A percentile compares a stretch with the other conserved stretches of the same genome.
phyloP scores from a whole-genome alignment of 2,797 vertebrate genomes.

The Hephaestus fuliginosus region DNA sequence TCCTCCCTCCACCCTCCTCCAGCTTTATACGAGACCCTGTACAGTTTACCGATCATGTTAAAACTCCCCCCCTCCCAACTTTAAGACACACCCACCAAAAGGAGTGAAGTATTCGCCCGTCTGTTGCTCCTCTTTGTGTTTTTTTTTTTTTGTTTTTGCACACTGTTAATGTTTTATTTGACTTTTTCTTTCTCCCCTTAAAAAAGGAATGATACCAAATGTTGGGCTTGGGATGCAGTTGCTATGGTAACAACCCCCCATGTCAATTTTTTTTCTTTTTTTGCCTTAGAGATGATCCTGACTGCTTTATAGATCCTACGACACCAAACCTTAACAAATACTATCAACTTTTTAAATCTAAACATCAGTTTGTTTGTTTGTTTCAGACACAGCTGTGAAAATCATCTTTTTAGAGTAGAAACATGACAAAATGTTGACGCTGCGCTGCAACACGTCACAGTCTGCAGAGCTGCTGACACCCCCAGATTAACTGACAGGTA shows the following conservation, averaged over 20 bases:
- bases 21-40: constrained; percentile 68
- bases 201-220: constrained; percentile 88
- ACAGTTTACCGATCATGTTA: constrained; percentile 57
- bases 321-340: constrained; percentile 20
- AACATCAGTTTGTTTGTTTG: neutral
- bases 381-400: constrained; percentile 27
- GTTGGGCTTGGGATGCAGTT: constrained; percentile 89
- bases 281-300: constrained; percentile 31
- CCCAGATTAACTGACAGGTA: constrained; percentile 8
- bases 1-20: constrained; percentile 11
- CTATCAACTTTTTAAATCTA: constrained; percentile 30
- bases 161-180: constrained; percentile 42
- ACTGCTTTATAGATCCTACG: constrained; percentile 20
- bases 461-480: constrained; percentile 8
- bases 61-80: constrained; percentile 31
- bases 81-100: constrained; percentile 49
- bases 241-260: constrained; percentile 44
- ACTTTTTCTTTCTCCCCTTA: constrained; percentile 72
- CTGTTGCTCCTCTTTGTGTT: constrained; percentile 81
- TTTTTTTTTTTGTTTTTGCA: constrained; percentile 36
- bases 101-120: constrained; percentile 91
- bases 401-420: constrained; percentile 36
- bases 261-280: constrained; percentile 14
- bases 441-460: constrained; percentile 30
- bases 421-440: constrained; percentile 15